Base-by-base conservation (phyloP, 1,140 invertebrate species). In the Heliothis subflexa region DNA sequence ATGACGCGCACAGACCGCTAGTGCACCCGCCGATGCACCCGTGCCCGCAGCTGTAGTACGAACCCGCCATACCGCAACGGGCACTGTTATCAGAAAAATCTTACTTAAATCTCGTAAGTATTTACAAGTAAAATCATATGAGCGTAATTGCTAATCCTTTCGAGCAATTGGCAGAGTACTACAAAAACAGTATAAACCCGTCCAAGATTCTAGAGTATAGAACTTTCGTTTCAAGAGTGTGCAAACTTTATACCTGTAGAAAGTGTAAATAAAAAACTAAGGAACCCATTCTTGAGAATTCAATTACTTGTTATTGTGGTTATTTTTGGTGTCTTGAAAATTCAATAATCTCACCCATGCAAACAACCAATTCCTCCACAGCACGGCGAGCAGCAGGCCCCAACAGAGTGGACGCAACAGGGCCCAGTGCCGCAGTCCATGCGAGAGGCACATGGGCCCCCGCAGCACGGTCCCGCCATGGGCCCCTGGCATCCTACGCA, bases 401-500 rank as follows among this genome's bases (percentile, higher is more conserved):
- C 88, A 2, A 85, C 81, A 0, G 87, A 75, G 78, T 94, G 91
- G 9, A 85, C 81, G 79, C 92, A 94, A 54, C 89, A 91, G 0
- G 92, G 90, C 0, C 91, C 92, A 21, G 84, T 83, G 10, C 81
- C 79, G 28, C 81, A 85, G 0, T 89, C 89, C 11, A 55, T 79
- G 11, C 91, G 84, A 21, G 33, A 70, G 1, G 83, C 78, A 7
- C 54, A 14, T 2, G 87, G 84, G 0, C 92, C 92, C 45, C 64
- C 64, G 21, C 64, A 68, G 61, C 91, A 93, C 0, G 91, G 92
- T 0, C 91, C 89, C 0, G 80, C 49, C 86, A 91, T 88, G 0
- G 87, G 88, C n/a, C 91, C 91, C 57, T 94, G 90, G 72, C 92
- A 94, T 3, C 91, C 90, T 3, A 88, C 74, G 61, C 92, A 94